Evolutionary conservation across 2,797 vertebrate species (phyloP), one percentile per base, ranked within the genome.

Genomic region (Chaetophractus vellerosus): DNA sequence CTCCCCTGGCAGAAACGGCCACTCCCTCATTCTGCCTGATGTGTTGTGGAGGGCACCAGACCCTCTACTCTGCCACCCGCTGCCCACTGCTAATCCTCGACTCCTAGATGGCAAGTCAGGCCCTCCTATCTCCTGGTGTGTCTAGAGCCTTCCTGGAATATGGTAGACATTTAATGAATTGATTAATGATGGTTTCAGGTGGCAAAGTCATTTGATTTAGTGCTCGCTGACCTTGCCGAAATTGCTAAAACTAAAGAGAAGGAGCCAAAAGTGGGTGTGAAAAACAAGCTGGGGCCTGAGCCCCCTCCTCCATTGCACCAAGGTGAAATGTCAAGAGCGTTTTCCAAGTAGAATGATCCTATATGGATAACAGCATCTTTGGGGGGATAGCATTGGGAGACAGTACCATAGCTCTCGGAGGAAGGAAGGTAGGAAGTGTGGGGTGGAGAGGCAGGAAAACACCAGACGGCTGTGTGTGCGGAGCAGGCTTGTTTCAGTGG

Each of bases 341-440:
- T 19, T 33, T 45, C 36, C 41, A 1, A 1, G n/a, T 26, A 38
- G 28, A 24, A 14, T 5, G 18, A 21, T 52, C 52, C 14, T 18
- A 31, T 1, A 2, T n/a, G 19, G 61, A 16, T 12, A 4, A 14
- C 6, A 2, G 12, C 19, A 57, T 10, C 45, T 33, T 24, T 38
- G 31, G 2, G 6, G 15, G 1, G 12, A 38, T 38, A 59, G 5
- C 15, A 23, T 33, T 18, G 9, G 33, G 33, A 57, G 38, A 79
- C 18, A 1, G 9, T 6, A 2, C 2, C 0, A 0, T 5, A 12
- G 28, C 11, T n/a, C 26, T 4, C 0, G 3, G 48, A 14, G 18
- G 50, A 66, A 41, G 48, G 36, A 24, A n/a, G 26, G 48, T 19
- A 23, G 11, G 64, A 18, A 33, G 1, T 68, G 4, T 3, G 1